phyloP scores from a whole-genome alignment of 1,140 invertebrate species.

The Lordiphosa mommai region DNA sequence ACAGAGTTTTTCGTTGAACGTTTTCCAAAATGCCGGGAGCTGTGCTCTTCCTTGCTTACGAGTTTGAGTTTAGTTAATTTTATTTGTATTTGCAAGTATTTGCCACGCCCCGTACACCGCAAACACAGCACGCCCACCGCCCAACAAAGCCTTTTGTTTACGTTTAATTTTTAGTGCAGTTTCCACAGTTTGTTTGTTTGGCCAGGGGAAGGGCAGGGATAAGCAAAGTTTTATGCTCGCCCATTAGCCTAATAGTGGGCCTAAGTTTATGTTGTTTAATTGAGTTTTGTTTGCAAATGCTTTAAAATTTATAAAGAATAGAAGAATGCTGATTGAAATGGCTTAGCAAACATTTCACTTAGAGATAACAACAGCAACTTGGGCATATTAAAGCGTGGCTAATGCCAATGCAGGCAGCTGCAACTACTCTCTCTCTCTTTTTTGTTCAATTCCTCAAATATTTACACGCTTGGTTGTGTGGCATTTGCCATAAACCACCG shows the following conservation, averaged over 20 bases:
- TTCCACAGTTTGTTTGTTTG: constrained; percentile 39
- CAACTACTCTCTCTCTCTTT: not conserved
- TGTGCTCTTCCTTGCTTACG: constrained; percentile 30
- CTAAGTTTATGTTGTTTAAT: constrained; percentile 44
- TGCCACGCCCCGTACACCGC: constrained; percentile 7
- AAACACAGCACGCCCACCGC: not conserved
- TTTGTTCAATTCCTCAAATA: constrained; percentile 28
- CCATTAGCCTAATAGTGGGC: constrained; percentile 57
- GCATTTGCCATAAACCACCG: constrained; percentile 61
- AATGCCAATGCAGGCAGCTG: not conserved
- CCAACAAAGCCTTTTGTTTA: constrained; percentile 18
- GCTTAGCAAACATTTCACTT: constrained; percentile 58
- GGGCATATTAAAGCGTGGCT: constrained; percentile 52
- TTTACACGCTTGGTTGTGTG: constrained; percentile 54
- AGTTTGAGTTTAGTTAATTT: constrained; percentile 71
- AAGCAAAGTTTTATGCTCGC: constrained; percentile 53
- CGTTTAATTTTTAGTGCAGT: constrained; percentile 67
- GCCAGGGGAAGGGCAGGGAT: not conserved
- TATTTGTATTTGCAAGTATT: constrained; percentile 68
- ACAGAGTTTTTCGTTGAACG: constrained; percentile 41
- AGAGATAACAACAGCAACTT: constrained; percentile 16
- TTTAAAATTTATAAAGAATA: constrained; percentile 23
- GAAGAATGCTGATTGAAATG: constrained; percentile 56
- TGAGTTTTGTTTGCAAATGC: constrained; percentile 51
- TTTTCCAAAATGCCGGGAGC: constrained; percentile 34